Evolutionary conservation across 2,113 vertebrate species (phyloP), one percentile per base, ranked within the genome.

Genomic region (Amphilophus citrinellus): DNA sequence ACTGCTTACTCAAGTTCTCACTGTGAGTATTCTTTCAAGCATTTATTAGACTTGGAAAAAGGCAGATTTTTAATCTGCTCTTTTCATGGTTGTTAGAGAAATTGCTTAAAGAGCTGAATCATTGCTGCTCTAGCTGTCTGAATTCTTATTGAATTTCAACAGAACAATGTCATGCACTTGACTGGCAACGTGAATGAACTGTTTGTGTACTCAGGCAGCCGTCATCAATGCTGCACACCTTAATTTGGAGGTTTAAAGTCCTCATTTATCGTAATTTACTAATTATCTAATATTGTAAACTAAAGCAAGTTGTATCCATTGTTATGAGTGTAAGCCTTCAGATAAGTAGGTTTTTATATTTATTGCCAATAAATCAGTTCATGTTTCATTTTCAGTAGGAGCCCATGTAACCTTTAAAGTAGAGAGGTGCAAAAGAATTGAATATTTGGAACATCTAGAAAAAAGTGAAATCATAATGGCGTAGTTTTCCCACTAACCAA

Each of bases 1-100:
- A 99, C 91, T 98, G 98, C 78, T 95, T 99, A 89, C 96, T 99
- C 53, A 99, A 99, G 91, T 99, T 99, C 93, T 98, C 98, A 2
- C 92, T 99, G 98, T 98, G 91, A 98, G 95, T 92, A 79, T 5
- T 83, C 35, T 81, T 82, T 73, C 10, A 73, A 53, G 27, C 76
- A 8, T 20, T 39, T 11, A 27, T 35, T 66, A n/a, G 5, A 76
- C 61, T 30, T 53, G 30, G 3, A 22, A 80, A 53, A 65, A 79
- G 22, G 35, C 53, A 61, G 24, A 76, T 42, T 79, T 83, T 65
- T 50, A 61, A 61, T 81, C 75, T 39, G 57, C 62, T 15, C 42
- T 37, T 20, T 42, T 79, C 0, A 1, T 4, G 6, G 59, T 84
- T 15, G 68, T 32, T 32, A 32, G 32, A 32, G 32, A 32, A 32